phyloP scores from a whole-genome alignment of 1,140 invertebrate species.

The Melipona quadrifasciata region DNA sequence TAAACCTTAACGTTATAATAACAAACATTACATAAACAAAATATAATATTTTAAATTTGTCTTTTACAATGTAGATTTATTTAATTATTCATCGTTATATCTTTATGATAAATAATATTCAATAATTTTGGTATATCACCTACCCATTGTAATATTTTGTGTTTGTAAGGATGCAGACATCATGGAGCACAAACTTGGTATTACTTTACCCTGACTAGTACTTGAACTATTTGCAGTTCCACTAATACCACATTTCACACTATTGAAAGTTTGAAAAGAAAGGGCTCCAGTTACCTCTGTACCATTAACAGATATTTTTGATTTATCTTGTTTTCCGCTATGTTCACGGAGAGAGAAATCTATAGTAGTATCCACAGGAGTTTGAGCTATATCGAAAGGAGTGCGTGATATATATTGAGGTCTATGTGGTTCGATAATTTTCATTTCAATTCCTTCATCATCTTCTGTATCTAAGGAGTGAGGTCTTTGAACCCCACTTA shows the following conservation, averaged over 20 bases:
- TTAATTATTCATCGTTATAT: background rate
- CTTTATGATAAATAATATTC: background rate
- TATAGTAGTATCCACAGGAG: slow-evolving; percentile 76
- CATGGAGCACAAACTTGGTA: slow-evolving; percentile 68
- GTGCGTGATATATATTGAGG: slow-evolving; percentile 83
- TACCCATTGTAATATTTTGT: slow-evolving; percentile 77
- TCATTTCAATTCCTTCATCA: slow-evolving; percentile 80
- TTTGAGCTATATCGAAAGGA: slow-evolving; percentile 78
- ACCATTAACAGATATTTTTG: slow-evolving; percentile 77
- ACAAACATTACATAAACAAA: too few species aligned
- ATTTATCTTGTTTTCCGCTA: slow-evolving; percentile 72
- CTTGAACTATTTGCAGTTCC: slow-evolving; percentile 68
- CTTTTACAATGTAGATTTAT: background rate
- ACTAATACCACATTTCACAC: slow-evolving; percentile 74
- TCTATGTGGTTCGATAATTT: slow-evolving; percentile 77
- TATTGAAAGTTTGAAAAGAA: slow-evolving; percentile 77
- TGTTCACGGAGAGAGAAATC: slow-evolving; percentile 77
- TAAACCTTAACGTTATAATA: background rate
- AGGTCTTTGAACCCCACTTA: slow-evolving; percentile 71
- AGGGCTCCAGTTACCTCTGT: slow-evolving; percentile 74
- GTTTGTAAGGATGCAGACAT: slow-evolving; percentile 72
- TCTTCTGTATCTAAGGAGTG: slow-evolving; percentile 72
- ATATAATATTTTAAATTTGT: background rate
- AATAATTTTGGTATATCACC: slow-evolving; percentile 37
- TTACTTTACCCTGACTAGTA: slow-evolving; percentile 66